Conservation (phyloP, 2,888 invertebrate species). For the Ectemnius continuus region DNA sequence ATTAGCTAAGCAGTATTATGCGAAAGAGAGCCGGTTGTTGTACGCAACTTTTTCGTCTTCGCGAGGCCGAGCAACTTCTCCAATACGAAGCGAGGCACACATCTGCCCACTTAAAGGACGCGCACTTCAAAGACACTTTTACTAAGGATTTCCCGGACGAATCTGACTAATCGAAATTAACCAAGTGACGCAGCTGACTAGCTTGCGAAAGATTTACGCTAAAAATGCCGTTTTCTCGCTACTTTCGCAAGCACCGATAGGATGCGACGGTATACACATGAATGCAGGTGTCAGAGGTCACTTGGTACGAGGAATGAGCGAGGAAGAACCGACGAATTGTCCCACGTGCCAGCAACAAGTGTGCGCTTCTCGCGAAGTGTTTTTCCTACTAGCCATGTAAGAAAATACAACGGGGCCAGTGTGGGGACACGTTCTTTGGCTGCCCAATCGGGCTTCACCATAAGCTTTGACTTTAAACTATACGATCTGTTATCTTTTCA, state of each 20-base stretch:
- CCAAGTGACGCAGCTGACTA: no score
- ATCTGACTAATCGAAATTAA: no score
- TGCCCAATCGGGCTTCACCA: no score
- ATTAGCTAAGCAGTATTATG: conserved; percentile 3
- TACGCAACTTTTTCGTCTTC: not conserved
- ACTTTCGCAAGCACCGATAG: not conserved
- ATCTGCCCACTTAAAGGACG: no score
- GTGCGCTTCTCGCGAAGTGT: not conserved
- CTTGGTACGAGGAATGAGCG: conserved; percentile 9
- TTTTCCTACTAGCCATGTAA: not conserved
- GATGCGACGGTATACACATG: not conserved
- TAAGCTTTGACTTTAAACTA: no score
- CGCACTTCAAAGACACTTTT: no score
- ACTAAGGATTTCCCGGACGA: no score
- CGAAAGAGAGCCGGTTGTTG: not conserved
- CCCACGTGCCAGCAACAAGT: conserved; percentile 34
- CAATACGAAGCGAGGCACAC: no score
- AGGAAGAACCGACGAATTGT: conserved; percentile 12
- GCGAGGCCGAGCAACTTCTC: no score
- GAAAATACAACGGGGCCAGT: no score
- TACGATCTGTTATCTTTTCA: no score
- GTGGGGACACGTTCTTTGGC: no score
- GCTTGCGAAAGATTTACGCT: not conserved
- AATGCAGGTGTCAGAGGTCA: not conserved
- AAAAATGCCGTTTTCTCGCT: not conserved